Evolutionary conservation across 1,140 invertebrate genomes (phyloP).

Genomic region (Elysia chlorotica): DNA sequence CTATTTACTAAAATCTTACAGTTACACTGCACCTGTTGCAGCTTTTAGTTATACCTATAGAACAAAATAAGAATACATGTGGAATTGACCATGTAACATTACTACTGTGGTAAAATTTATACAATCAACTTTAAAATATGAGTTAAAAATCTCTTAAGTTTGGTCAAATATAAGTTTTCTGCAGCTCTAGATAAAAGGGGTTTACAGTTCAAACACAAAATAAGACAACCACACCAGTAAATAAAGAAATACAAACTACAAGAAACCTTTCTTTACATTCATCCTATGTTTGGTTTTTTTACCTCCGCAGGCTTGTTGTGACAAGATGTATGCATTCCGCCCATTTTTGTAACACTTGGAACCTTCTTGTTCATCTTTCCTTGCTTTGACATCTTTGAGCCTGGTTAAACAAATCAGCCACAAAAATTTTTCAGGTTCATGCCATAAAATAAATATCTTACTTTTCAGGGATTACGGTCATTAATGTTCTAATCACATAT

Average conservation of each 20-base stretch:
- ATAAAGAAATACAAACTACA: background rate
- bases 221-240: background rate
- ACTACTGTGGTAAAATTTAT: too few relatives aligned
- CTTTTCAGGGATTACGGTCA: background rate
- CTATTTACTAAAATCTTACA: too few relatives aligned
- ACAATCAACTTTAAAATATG: too few relatives aligned
- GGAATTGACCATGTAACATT: too few relatives aligned
- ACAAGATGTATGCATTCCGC: constrained; percentile 28
- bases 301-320: constrained; percentile 55
- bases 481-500: background rate
- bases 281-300: constrained; percentile 9
- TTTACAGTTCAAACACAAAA: background rate
- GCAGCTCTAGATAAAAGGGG: background rate
- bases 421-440: background rate
- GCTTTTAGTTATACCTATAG: too few relatives aligned
- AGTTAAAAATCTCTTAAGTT: too few relatives aligned
- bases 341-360: constrained; percentile 19
- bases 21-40: too few relatives aligned
- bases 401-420: background rate
- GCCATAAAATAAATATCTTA: background rate
- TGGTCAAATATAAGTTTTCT: too few relatives aligned
- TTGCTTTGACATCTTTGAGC: constrained; percentile 11
- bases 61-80: too few relatives aligned
- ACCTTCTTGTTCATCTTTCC: constrained; percentile 11
- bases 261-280: background rate